These are phyloP conservation scores for Spisula solida DNA, from an alignment of 2,888 invertebrate species.

Conservation along the genomic window DNA sequence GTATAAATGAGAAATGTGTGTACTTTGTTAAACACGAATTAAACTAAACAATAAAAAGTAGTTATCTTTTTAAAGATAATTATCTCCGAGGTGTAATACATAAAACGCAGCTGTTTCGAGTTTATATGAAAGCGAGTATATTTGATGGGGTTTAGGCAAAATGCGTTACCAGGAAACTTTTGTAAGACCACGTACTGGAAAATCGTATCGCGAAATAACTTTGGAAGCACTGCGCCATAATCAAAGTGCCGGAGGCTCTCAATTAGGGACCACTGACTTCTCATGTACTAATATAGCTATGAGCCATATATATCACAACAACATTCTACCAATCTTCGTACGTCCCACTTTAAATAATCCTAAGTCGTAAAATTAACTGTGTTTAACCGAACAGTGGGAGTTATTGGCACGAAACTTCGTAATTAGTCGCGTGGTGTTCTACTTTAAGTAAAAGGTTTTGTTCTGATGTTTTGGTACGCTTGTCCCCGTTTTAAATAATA, in stretches of 20 bases:
- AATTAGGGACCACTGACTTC: background rate
- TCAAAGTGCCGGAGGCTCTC: background rate
- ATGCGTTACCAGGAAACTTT: background rate
- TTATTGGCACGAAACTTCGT: background rate
- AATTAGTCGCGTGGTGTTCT: background rate
- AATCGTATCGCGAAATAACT: background rate
- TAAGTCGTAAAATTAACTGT: too few relatives aligned
- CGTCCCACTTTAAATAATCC: too few relatives aligned
- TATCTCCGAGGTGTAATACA: background rate
- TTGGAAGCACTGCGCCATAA: background rate
- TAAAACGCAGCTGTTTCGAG: constrained; percentile 22
- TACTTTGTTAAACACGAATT: constrained; percentile 41
- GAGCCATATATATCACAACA: background rate
- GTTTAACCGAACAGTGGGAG: too few relatives aligned
- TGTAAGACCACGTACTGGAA: background rate
- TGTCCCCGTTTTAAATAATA: too few relatives aligned
- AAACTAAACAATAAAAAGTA: constrained; percentile 27
- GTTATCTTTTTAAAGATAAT: constrained; percentile 24
- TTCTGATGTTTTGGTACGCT: too few relatives aligned
- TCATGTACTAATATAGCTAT: background rate
- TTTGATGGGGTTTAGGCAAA: background rate
- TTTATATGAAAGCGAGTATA: background rate
- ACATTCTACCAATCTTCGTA: background rate
- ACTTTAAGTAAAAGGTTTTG: background rate
- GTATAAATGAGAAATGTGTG: constrained; percentile 33